Evolutionary conservation across 2,797 vertebrate species (phyloP), one percentile per base, ranked within the genome.

Genomic region (Psittacula echo): DNA sequence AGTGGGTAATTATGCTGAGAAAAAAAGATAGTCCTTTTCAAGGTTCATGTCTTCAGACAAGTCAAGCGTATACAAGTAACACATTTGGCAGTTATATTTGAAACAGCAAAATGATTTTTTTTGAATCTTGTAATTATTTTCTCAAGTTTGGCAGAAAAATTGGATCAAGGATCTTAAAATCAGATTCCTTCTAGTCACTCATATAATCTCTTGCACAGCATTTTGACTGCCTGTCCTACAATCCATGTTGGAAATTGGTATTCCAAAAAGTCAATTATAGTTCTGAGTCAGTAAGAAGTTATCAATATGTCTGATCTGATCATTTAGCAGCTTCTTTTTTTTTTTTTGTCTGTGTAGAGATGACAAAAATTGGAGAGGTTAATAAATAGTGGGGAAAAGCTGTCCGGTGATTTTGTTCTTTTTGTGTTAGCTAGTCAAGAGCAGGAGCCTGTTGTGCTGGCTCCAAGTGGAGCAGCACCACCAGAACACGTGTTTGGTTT

Each of bases 81-180:
- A 50, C 64, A 48, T 73, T 94, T 94, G 84, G 42, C 91, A 81
- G 53, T 95, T 96, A 84, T 6, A 89, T 81, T 82, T 87, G 86
- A 96, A 97, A 94, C 39, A 82, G 84, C 66, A 92, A 94, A 82
- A 84, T 82, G 73, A 92, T 44, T 94, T 96, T 90, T 87, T 93
- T 94, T 94, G 56, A 77, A 89, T 95, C 95, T 96, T 95, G 87
- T 54, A 88, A 95, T 96, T 95, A 92, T 94, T 95, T 90, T 95
- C 68, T 96, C 90, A 94, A 91, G 75, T 95, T 96, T 96, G 93
- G 79, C 92, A 96, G 76, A 97, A 93, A 96, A 93, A 96, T 94
- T 95, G 91, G 70, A 95, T 97, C 87, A 75, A 60, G 23, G 54
- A 91, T 87, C 94, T 96, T 94, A 88, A 96, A 95, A 96, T 95